phyloP scores from a whole-genome alignment of 2,797 vertebrate genomes.

The Triplophysa bombifrons region DNA sequence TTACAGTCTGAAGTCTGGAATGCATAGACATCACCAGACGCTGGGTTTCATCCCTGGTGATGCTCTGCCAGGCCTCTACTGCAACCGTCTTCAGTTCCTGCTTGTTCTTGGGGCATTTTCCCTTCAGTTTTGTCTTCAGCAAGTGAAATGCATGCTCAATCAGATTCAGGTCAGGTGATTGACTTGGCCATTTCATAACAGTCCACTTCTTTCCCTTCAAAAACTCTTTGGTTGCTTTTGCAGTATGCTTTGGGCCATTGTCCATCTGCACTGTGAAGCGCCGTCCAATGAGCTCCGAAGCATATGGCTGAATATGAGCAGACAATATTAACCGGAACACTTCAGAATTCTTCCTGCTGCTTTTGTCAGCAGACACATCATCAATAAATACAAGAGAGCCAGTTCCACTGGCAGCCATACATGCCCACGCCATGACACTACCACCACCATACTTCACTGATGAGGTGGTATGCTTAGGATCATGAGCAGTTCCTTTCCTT shows the following conservation, averaged over 20 bases:
- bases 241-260: conserved; percentile 51
- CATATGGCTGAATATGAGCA: too few relatives aligned
- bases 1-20: conserved; percentile 22
- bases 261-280: conserved; percentile 59
- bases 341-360: too few relatives aligned
- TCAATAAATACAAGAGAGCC: too few relatives aligned
- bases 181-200: too few relatives aligned
- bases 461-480: too few relatives aligned
- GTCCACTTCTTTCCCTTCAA: conserved; percentile 7
- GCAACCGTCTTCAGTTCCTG: background rate
- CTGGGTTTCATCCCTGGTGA: too few relatives aligned
- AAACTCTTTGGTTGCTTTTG: conserved; percentile 41
- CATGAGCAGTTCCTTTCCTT: too few relatives aligned
- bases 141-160: background rate
- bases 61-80: conserved; percentile 7
- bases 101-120: conserved; percentile 3
- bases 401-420: too few relatives aligned
- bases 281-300: background rate
- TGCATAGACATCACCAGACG: background rate
- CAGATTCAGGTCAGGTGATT: background rate
- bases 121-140: background rate
- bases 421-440: conserved; percentile 38
- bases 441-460: conserved; percentile 32
- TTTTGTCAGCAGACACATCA: too few relatives aligned
- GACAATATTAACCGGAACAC: too few relatives aligned